These are phyloP conservation scores for Virgularia gustaviana DNA, from an alignment of 92 coral and sea anemone genomes.

Conservation along the genomic window DNA sequence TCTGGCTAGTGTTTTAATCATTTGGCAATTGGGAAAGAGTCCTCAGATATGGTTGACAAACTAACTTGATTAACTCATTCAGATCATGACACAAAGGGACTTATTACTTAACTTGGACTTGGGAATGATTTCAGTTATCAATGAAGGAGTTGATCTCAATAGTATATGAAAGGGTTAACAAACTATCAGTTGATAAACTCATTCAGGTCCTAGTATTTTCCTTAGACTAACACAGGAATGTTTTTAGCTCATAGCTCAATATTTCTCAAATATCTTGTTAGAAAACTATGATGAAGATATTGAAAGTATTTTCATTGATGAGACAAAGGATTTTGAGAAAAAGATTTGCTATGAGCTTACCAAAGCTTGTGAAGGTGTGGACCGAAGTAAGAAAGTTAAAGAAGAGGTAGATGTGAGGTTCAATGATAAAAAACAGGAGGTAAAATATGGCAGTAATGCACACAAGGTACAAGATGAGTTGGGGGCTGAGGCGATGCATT, in stretches of 20 bases:
- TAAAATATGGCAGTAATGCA: conserved; percentile 5
- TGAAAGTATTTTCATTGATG: conserved; percentile 54
- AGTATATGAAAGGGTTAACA: too few relatives aligned
- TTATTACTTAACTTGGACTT: too few relatives aligned
- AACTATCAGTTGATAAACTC: too few relatives aligned
- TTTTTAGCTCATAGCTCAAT: not conserved
- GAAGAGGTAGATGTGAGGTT: conserved; percentile 76
- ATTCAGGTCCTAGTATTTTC: too few relatives aligned
- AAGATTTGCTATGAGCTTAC: conserved; percentile 79
- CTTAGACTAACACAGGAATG: not conserved
- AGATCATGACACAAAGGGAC: too few relatives aligned
- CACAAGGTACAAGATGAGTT: conserved; percentile 40
- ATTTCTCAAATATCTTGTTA: conserved; percentile 17
- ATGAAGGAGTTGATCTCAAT: too few relatives aligned
- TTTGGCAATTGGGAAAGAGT: too few relatives aligned
- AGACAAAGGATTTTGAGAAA: conserved; percentile 59
- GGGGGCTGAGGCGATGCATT: conserved; percentile 72
- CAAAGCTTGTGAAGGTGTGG: conserved; percentile 94
- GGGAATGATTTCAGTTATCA: too few relatives aligned
- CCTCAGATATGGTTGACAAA: too few relatives aligned
- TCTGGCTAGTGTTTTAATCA: too few relatives aligned
- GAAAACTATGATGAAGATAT: conserved; percentile 94
- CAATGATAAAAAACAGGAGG: conserved; percentile 64
- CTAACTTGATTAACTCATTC: too few relatives aligned
- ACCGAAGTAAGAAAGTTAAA: conserved; percentile 81